Conservation (phyloP, 2,888 invertebrate genomes). For the Napeogenes inachia region DNA sequence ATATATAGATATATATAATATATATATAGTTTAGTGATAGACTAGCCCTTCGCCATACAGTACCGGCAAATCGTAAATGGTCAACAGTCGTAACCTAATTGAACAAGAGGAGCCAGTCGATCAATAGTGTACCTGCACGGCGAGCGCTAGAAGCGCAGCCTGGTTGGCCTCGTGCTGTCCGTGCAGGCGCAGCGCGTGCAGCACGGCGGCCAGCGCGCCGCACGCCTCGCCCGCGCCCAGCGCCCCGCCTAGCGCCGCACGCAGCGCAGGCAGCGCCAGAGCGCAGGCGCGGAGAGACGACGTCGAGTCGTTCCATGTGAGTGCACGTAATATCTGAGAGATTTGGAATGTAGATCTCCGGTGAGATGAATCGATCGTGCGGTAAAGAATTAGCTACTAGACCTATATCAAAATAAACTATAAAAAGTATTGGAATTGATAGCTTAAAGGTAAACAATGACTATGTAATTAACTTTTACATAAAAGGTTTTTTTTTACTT, state of each 20-base stretch:
- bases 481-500: too few species aligned
- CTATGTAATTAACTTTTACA: too few species aligned
- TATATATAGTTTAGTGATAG: neutral
- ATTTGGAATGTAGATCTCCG: neutral
- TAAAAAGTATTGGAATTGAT: too few species aligned
- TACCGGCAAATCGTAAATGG: too few species aligned
- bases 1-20: neutral
- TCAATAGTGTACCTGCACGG: slow-evolving; percentile 82
- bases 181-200: slow-evolving; percentile 89
- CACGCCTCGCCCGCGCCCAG: slow-evolving; percentile 61
- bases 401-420: too few species aligned
- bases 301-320: slow-evolving; percentile 90
- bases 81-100: too few species aligned
- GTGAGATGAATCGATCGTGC: too few species aligned
- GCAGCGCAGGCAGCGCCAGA: slow-evolving; percentile 83
- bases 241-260: slow-evolving; percentile 76
- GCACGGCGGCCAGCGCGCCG: slow-evolving; percentile 85
- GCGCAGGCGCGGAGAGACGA: slow-evolving; percentile 88
- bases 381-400: too few species aligned
- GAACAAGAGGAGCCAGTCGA: too few species aligned
- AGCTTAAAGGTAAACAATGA: too few species aligned
- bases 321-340: slow-evolving; percentile 60
- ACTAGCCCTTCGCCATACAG: too few species aligned
- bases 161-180: slow-evolving; percentile 95
- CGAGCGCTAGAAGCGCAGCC: slow-evolving; percentile 86